A percentile compares a stretch with the other conserved stretches of the same genome.
phyloP scores from a whole-genome alignment of 2,797 vertebrate genomes.

The Notolepis coatsorum region DNA sequence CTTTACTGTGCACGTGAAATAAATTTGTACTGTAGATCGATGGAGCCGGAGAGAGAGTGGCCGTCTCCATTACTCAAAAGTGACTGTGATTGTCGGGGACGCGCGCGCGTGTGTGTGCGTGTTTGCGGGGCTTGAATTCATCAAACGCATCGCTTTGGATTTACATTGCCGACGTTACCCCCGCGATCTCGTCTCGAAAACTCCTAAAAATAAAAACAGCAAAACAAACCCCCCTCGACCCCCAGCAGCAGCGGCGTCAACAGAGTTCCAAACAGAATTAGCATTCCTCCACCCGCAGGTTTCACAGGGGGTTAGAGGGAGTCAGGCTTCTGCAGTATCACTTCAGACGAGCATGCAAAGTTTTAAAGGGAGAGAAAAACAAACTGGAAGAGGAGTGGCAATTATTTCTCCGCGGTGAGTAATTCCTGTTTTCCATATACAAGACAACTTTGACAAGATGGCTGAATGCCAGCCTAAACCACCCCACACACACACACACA shows the following conservation, averaged over 20 bases:
- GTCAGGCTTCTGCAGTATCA: slow-evolving; percentile 25
- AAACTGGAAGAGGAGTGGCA: slow-evolving; percentile 31
- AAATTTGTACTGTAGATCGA: slow-evolving; percentile 5
- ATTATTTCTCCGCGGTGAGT: slow-evolving; percentile 56
- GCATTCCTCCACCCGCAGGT: slow-evolving; percentile 30
- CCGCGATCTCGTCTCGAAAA: slow-evolving; percentile 14
- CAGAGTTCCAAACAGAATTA: slow-evolving; percentile 1
- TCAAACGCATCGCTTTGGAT: neutral
- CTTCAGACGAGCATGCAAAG: slow-evolving; percentile 45
- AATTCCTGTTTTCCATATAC: slow-evolving; percentile 17
- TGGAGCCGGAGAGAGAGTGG: neutral
- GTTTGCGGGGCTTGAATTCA: neutral
- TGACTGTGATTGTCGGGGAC: neutral
- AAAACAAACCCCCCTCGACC: too few species aligned
- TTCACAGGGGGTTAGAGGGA: slow-evolving; percentile 30
- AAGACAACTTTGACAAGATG: slow-evolving; percentile 18
- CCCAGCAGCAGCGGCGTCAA: slow-evolving; percentile 20
- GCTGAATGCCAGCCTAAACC: slow-evolving; percentile 21
- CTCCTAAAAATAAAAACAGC: slow-evolving; percentile 4
- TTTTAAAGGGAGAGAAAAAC: slow-evolving; percentile 17
- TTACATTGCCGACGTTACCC: slow-evolving; percentile 1
- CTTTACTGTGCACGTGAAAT: neutral
- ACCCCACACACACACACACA: too few species aligned
- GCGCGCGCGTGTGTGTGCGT: neutral
- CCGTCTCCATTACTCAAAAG: neutral